Evolutionary conservation across 2,113 vertebrate species (phyloP), one percentile per base, ranked within the genome.

Genomic region (Protomyctophum bolini): DNA sequence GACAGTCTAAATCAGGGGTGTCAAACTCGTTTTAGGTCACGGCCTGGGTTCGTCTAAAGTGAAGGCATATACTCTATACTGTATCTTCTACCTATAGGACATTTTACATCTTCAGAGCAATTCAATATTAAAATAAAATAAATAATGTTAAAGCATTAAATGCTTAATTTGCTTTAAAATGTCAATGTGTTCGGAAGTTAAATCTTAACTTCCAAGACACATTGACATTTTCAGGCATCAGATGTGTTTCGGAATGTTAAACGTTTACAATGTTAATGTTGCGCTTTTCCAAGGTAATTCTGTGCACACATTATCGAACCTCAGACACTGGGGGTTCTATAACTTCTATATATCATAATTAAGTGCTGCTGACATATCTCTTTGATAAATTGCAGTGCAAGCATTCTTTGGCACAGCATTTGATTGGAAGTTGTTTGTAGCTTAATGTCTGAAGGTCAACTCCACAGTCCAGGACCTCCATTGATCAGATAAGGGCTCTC

Each of bases 361-460:
- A 85, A 81, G 11, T 65, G 71, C 51, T 15, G 8, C 59, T 76
- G 83, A 71, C 73, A 66, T 41, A 50, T 52, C 7, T 48, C 62
- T 58, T n/a, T 15, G 62, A 77, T 74, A 72, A 83, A 85, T 71
- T 51, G 73, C 77, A 72, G 72, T 68, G 75, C 60, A 68, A 54
- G 71, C 77, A 60, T 68, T 75, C 50, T 71, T 11, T 41, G 64
- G 7, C 5, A 12, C 11, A 21, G 69, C 15, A 6, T 56, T 21
- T 77, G 4, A 9, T 33, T 63, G 61, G 72, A 51, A 33, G 6
- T 46, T 10, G 6, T 59, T 52, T 58, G 58, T 47, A 75, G 67
- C 60, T 50, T 48, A 75, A 70, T 56, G 55, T 75, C 73, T 83
- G 74, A 86, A 82, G 85, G 80, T 82, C 66, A 83, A 84, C 57